Evolutionary conservation across 1,140 invertebrate genomes (phyloP).

Genomic region (Musca domestica): DNA sequence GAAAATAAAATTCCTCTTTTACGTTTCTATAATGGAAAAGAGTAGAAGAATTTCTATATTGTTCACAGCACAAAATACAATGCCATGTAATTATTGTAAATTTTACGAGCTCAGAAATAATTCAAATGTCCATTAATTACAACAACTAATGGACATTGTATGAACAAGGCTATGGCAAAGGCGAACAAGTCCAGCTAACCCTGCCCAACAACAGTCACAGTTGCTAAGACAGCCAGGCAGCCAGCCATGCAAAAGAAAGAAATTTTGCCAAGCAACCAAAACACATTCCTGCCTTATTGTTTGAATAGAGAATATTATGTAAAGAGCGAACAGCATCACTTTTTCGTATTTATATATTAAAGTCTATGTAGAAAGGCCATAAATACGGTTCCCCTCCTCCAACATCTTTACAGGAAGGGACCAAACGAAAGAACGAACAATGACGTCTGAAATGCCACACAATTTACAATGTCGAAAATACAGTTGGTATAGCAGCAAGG

Average conservation of each 20-base stretch:
- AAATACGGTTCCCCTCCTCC: no score
- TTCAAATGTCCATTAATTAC: constrained; percentile 53
- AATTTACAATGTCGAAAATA: no score
- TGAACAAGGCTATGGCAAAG: background rate
- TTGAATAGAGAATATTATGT: no score
- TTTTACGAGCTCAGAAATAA: constrained; percentile 53
- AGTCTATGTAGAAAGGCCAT: no score
- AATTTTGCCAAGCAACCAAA: no score
- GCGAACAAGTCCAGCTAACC: background rate
- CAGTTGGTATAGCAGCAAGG: no score
- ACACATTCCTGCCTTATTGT: no score
- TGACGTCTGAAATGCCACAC: no score
- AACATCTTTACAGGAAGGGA: no score
- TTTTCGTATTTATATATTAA: background rate
- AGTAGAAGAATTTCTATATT: constrained; percentile 1
- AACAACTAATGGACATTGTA: constrained; percentile 32
- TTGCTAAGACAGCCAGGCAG: background rate
- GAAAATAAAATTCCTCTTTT: no score
- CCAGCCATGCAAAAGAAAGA: no score
- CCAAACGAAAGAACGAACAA: no score
- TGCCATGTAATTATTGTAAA: constrained; percentile 47
- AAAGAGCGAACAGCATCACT: background rate
- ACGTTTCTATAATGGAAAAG: background rate
- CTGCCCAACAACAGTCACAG: background rate
- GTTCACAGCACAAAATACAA: constrained; percentile 23